Conservation (phyloP, 2,888 invertebrate genomes). For the Cosmorhoe ocellata region DNA sequence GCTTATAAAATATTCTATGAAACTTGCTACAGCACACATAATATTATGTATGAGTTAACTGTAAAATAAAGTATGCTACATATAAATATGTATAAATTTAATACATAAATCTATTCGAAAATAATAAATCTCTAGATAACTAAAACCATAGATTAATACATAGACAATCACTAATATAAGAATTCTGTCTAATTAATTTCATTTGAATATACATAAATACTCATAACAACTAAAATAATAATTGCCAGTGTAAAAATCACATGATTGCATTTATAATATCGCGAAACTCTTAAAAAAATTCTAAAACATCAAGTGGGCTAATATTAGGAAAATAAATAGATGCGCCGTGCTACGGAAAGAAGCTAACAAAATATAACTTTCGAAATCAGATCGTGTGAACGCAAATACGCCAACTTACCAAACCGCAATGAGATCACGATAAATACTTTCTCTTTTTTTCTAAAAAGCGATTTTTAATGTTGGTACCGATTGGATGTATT, state of each 20-base stretch:
- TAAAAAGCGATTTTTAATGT: conserved; percentile 18
- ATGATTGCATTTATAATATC: conserved; percentile 22
- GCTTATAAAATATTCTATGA: conserved; percentile 1
- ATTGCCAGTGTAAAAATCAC: conserved; percentile 33
- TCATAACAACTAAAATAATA: conserved; percentile 20
- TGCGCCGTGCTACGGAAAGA: conserved; percentile 25
- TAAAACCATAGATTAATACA: conserved; percentile 46
- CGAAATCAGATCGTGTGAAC: conserved; percentile 62
- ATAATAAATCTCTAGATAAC: conserved; percentile 23
- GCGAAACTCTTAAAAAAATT: conserved; percentile 12
- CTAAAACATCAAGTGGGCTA: conserved; percentile 40
- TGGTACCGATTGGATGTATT: conserved; percentile 16
- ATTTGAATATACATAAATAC: conserved; percentile 24
- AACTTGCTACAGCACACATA: conserved; percentile 24
- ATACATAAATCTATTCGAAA: conserved; percentile 43
- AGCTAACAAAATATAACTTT: conserved; percentile 22
- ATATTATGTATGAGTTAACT: conserved; percentile 7
- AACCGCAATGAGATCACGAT: conserved; percentile 34
- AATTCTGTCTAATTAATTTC: conserved; percentile 18
- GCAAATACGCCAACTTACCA: conserved; percentile 55
- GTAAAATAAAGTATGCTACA: conserved; percentile 40
- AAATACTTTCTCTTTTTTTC: conserved; percentile 24
- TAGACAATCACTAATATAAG: conserved; percentile 48
- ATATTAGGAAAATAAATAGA: conserved; percentile 39
- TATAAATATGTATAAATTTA: conserved; percentile 34